phyloP scores from a whole-genome alignment of 92 coral and sea anemone species.

The Anthopleura xanthogrammica region DNA sequence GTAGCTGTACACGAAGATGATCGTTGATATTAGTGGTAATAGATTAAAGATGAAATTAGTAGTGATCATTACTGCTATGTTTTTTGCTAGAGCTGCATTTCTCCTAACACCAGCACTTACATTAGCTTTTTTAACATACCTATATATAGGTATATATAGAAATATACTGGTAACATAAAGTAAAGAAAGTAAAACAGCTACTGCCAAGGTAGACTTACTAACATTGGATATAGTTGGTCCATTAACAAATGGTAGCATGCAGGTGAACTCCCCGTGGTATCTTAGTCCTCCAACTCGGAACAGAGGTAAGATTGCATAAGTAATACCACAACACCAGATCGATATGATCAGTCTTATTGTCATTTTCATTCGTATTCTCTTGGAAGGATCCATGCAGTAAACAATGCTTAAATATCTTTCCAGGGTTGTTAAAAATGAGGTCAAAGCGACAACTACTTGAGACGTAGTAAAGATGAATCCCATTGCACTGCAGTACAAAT shows the following conservation, averaged over 20 bases:
- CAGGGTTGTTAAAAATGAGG: constrained; percentile 50
- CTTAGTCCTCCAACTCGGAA: constrained; percentile 55
- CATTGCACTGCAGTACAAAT: constrained; percentile 51
- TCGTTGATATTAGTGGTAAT: constrained; percentile 45
- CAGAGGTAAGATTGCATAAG: constrained; percentile 42
- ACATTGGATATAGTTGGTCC: constrained; percentile 24
- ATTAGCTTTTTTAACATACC: constrained; percentile 32
- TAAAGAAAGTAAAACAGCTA: constrained; percentile 44
- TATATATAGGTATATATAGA: constrained; percentile 51
- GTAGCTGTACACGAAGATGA: constrained; percentile 47
- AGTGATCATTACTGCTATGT: constrained; percentile 47
- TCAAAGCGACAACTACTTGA: constrained; percentile 50
- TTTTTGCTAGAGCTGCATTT: constrained; percentile 60
- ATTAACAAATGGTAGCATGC: constrained; percentile 58
- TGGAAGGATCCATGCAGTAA: constrained; percentile 56
- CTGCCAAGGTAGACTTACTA: constrained; percentile 25
- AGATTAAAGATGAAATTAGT: constrained; percentile 57
- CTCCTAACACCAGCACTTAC: constrained; percentile 51
- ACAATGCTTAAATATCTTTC: constrained; percentile 55
- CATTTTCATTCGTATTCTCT: constrained; percentile 22
- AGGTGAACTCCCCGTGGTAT: constrained; percentile 63
- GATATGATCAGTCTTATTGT: constrained; percentile 16
- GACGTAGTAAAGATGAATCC: constrained; percentile 56
- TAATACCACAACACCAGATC: constrained; percentile 45
- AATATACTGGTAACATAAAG: constrained; percentile 33